A percentile compares a stretch with the other conserved stretches of the same genome.
phyloP scores from a whole-genome alignment of 2,888 invertebrate species.

The Drosophila macrospina region DNA sequence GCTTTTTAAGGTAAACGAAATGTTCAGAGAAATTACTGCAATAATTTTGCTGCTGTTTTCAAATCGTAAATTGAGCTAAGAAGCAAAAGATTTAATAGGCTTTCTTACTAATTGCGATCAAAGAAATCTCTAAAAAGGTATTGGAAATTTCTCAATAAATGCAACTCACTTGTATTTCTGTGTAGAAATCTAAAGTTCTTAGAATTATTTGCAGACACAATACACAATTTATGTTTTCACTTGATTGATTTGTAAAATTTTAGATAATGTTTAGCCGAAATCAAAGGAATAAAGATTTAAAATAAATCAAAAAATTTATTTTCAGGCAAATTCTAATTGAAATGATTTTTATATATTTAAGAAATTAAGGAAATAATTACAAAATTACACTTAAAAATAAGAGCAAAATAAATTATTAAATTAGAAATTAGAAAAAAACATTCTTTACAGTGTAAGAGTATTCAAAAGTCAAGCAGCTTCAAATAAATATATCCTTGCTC shows the following conservation, averaged over 20 bases:
- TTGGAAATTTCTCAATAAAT: neutral
- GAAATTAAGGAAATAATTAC: too few species aligned
- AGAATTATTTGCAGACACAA: neutral
- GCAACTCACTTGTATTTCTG: neutral
- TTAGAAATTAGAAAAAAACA: neutral
- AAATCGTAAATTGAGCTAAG: conserved; percentile 12
- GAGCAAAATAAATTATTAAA: too few species aligned
- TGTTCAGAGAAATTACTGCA: neutral
- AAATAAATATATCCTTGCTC: neutral
- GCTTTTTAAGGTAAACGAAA: neutral
- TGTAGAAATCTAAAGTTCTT: neutral
- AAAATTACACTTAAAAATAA: too few species aligned
- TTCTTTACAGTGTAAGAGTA: neutral
- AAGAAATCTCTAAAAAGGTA: neutral
- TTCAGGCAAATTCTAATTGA: neutral
- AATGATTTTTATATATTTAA: too few species aligned
- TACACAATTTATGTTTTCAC: neutral
- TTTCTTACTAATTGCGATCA: conserved; percentile 20
- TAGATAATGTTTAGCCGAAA: neutral
- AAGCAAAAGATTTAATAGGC: neutral
- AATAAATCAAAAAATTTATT: neutral
- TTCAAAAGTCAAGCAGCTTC: neutral
- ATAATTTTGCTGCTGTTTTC: conserved; percentile 5
- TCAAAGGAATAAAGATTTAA: neutral
- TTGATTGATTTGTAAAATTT: neutral